Percentiles rank a stretch among this genome's conserved stretches.
Conservation (phyloP, 1,140 invertebrate genomes). For the Dryas iulia region DNA sequence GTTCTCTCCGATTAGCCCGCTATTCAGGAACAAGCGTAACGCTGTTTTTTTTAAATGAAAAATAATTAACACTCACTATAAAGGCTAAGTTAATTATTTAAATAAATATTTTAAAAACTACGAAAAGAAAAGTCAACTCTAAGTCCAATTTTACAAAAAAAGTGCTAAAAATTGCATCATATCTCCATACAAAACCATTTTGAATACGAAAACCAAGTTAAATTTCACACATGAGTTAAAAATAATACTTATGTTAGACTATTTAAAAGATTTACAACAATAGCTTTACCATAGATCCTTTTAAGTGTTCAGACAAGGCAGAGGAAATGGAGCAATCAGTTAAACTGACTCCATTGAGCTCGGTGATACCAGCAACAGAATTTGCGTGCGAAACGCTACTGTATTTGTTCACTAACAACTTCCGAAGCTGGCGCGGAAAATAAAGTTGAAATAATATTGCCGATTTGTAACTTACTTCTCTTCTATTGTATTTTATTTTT, state of each 20-base stretch:
- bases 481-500: slow-evolving; percentile 2
- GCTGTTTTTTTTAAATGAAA: no score
- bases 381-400: background rate
- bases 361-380: slow-evolving; percentile 4
- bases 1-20: no score
- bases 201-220: background rate
- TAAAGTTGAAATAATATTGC: slow-evolving; percentile 2
- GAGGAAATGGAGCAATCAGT: slow-evolving; percentile 4
- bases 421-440: slow-evolving; percentile 1
- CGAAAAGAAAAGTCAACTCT: no score
- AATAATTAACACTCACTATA: no score
- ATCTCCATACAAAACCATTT: no score
- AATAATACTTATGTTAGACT: background rate
- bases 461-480: background rate
- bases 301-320: slow-evolving; percentile 1
- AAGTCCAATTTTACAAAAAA: no score
- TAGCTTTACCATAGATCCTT: background rate
- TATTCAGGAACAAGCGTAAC: no score
- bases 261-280: slow-evolving; percentile 1
- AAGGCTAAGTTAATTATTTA: no score
- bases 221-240: background rate
- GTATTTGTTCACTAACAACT: slow-evolving; percentile 3
- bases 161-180: no score
- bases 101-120: no score
- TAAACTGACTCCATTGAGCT: slow-evolving; percentile 4